Evolutionary conservation across 1,140 invertebrate species (phyloP).

Genomic region (Panulirus ornatus): DNA sequence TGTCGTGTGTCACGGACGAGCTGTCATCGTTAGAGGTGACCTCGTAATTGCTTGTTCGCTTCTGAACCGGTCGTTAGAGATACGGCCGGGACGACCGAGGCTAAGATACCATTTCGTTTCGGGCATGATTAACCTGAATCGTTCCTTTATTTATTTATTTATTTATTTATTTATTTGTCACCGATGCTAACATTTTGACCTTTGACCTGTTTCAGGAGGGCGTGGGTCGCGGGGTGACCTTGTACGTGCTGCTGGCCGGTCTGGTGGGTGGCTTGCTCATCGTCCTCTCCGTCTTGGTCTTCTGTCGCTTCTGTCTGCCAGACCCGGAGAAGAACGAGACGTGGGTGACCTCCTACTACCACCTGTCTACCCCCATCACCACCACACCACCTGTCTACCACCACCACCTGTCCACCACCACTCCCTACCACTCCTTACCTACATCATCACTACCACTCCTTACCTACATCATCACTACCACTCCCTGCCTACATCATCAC

Average conservation of each 20-base stretch:
- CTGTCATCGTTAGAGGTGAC: too few species aligned
- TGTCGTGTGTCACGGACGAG: too few species aligned
- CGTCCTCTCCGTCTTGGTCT: slow-evolving; percentile 41
- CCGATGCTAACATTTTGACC: background rate
- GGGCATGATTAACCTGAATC: background rate
- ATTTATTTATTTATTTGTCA: background rate
- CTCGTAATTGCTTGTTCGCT: background rate
- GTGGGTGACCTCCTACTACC: background rate
- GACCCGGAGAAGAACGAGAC: slow-evolving; percentile 56
- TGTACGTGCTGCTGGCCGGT: slow-evolving; percentile 59
- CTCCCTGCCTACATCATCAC: too few species aligned
- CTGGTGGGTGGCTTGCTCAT: slow-evolving; percentile 58
- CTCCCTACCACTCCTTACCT: background rate
- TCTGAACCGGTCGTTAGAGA: background rate
- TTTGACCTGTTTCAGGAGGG: slow-evolving; percentile 5
- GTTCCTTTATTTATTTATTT: background rate
- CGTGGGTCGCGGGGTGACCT: slow-evolving; percentile 62
- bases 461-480: too few species aligned
- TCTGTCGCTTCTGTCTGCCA: slow-evolving; percentile 62
- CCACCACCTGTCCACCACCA: background rate
- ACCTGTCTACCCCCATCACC: background rate
- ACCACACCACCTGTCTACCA: background rate
- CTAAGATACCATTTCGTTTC: background rate
- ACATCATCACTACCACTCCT: too few species aligned
- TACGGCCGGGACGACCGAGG: background rate